Base-by-base conservation (phyloP, 2,113 vertebrate species). In the Catagonus wagneri region DNA sequence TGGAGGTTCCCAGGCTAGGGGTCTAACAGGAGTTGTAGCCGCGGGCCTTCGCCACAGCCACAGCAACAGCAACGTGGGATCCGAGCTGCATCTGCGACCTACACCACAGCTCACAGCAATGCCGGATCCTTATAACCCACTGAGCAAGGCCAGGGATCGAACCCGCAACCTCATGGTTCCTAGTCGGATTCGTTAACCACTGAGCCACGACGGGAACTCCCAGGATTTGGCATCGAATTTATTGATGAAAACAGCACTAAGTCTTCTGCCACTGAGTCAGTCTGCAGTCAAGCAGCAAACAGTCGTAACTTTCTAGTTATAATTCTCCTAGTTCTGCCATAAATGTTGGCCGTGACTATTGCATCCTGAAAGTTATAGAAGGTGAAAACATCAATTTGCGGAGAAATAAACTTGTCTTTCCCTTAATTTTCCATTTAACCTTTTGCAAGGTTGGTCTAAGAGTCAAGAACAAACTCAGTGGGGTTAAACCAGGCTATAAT, bases 401-500 rank as follows among this genome's bases (percentile, higher is more conserved):
- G 2, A 79, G 84, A 75, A 14, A 76, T 9, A 83, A 75, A 34
- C 36, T 72, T 50, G 17, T 52, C 29, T 89, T 83, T 81, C 72
- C 61, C 68, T 88, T 94, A 66, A 92, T 94, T 95, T 98, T 89
- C 90, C 74, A 91, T 52, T 96, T 96, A 80, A 90, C 95, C 72
- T 91, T 96, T 68, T 32, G 36, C 44, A 91, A 96, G 74, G 2
- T 84, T 93, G 83, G 25, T 54, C 66, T 12, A 27, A 61, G 68
- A 90, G 87, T 71, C 93, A 56, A 63, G 91, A 89, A 86, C 36
- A 89, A 92, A 91, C 71, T 7, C 76, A 36, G 34, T 1, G 68
- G 69, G 52, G 69, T 96, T 94, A 87, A 78, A 88, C 2, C 2
- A 63, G 81, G 44, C 93, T 93, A 32, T 93, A 74, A 95, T 97